Conservation (phyloP, 2,888 invertebrate genomes). For the Leuctra nigra region DNA sequence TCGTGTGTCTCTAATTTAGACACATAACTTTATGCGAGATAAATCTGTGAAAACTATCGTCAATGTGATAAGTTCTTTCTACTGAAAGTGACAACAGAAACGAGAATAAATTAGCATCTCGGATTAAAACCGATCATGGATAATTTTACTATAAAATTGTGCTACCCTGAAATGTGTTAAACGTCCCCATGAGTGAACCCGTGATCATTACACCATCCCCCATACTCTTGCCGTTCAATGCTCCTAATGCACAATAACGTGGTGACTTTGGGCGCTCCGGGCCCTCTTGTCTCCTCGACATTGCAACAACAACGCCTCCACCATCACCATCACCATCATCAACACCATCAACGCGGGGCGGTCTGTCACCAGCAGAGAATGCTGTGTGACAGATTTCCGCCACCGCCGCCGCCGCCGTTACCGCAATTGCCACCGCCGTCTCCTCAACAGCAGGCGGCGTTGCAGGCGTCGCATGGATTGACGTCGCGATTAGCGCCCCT, state of each 20-base stretch:
- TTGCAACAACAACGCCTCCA: background rate
- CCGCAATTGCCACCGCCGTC: slow-evolving; percentile 5
- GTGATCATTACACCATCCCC: background rate
- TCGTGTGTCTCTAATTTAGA: no score
- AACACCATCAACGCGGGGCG: slow-evolving; percentile 13
- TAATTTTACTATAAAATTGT: no score
- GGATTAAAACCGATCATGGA: no score
- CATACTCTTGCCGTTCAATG: slow-evolving; percentile 17
- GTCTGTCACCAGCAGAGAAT: slow-evolving; percentile 17
- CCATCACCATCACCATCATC: no score
- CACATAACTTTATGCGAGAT: no score
- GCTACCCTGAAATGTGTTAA: no score
- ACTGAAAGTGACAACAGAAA: no score
- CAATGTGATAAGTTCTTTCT: no score
- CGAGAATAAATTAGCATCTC: no score
- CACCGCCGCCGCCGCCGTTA: slow-evolving; percentile 18
- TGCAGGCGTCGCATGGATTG: background rate
- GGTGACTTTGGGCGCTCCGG: slow-evolving; percentile 19
- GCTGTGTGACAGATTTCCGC: slow-evolving; percentile 21
- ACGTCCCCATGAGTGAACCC: no score
- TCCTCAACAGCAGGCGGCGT: slow-evolving; percentile 2
- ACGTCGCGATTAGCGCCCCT: slow-evolving; percentile 25
- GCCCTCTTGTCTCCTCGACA: slow-evolving; percentile 6
- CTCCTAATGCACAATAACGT: slow-evolving; percentile 27
- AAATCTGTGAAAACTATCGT: no score